Evolutionary conservation across 2,797 vertebrate species (phyloP).

Genomic region (Cyprinella venusta): DNA sequence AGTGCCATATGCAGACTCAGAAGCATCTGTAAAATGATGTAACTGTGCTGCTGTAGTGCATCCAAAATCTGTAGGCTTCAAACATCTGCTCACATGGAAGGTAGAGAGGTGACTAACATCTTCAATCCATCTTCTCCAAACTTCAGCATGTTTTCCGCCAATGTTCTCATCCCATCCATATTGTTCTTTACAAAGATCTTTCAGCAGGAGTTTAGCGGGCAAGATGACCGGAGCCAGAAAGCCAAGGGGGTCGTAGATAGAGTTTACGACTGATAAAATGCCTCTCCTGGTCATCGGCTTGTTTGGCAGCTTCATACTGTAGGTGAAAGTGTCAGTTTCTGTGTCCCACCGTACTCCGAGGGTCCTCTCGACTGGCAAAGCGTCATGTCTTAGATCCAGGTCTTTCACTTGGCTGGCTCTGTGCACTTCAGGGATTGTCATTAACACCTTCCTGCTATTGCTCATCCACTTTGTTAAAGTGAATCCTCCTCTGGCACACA

Average conservation of each 20-base stretch:
- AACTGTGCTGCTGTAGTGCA: slow-evolving; percentile 26
- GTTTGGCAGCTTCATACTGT: too few species aligned
- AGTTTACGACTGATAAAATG: slow-evolving; percentile 35
- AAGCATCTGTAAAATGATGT: slow-evolving; percentile 50
- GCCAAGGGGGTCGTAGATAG: too few species aligned
- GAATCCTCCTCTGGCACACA: slow-evolving; percentile 41
- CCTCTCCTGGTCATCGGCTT: too few species aligned
- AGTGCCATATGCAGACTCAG: slow-evolving; percentile 37
- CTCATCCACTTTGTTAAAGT: slow-evolving; percentile 53
- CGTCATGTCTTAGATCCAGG: slow-evolving; percentile 31
- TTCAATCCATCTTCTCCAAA: slow-evolving; percentile 24
- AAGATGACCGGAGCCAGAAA: too few species aligned
- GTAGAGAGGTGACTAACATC: slow-evolving; percentile 35
- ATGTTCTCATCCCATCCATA: slow-evolving; percentile 38
- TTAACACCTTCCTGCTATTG: slow-evolving; percentile 39
- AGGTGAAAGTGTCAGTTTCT: slow-evolving; percentile 41
- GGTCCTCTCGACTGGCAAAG: slow-evolving; percentile 38
- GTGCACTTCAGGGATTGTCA: slow-evolving; percentile 23
- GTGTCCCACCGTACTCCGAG: slow-evolving; percentile 45
- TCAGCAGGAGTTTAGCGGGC: not conserved
- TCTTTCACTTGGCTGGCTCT: slow-evolving; percentile 45
- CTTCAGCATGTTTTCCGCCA: slow-evolving; percentile 7
- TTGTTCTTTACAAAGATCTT: slow-evolving; percentile 42
- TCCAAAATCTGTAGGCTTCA: slow-evolving; percentile 36
- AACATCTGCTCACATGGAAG: slow-evolving; percentile 34